Conservation (phyloP, 2,888 invertebrate genomes). For the Nipponacmea schrenckii region DNA sequence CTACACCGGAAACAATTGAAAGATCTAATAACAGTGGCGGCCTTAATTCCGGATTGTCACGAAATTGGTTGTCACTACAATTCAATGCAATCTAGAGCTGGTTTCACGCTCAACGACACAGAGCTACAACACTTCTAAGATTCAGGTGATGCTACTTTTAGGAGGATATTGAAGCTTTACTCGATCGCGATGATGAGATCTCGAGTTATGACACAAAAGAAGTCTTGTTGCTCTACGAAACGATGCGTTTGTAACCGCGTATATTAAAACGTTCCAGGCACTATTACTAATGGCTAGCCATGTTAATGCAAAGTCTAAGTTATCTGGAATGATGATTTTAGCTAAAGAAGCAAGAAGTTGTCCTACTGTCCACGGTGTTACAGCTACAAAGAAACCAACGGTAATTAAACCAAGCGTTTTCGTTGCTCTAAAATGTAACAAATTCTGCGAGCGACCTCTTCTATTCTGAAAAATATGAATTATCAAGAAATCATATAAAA, state of each 20-base stretch:
- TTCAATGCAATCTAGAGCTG: no score
- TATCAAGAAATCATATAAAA: no score
- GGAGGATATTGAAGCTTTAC: background rate
- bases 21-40: no score
- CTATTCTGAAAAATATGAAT: background rate
- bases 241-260: constrained; percentile 35
- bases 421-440: constrained; percentile 29
- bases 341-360: constrained; percentile 33
- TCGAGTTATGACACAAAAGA: constrained; percentile 21
- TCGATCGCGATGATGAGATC: background rate
- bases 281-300: constrained; percentile 42
- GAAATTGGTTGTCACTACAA: no score
- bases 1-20: no score
- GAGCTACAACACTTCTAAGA: no score
- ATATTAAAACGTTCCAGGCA: constrained; percentile 40
- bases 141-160: constrained; percentile 1
- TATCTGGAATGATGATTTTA: constrained; percentile 28
- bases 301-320: constrained; percentile 36
- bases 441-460: constrained; percentile 6
- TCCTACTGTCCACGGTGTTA: constrained; percentile 38
- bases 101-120: no score
- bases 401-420: constrained; percentile 40
- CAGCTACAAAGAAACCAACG: constrained; percentile 37
- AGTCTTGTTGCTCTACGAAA: constrained; percentile 33
- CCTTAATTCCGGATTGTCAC: no score